These are phyloP conservation scores for Chloroceryle amazona DNA, from an alignment of 2,797 vertebrate species.

Conservation along the genomic window DNA sequence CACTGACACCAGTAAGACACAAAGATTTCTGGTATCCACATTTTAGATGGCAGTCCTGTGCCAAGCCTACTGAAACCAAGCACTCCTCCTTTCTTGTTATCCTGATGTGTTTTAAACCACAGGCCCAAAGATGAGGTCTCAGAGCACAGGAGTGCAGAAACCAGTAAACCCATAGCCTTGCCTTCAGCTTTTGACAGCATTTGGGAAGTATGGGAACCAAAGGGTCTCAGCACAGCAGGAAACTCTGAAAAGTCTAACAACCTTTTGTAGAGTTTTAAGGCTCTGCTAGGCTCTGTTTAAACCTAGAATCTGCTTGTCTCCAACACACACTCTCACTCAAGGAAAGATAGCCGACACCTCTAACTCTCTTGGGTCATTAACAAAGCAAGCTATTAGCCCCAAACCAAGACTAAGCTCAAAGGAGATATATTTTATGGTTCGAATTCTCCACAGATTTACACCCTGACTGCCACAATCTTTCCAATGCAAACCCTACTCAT, in stretches of 20 bases:
- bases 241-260: not conserved
- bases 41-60: not conserved
- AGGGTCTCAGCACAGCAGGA: not conserved
- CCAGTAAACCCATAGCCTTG: not conserved
- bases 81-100: no score
- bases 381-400: not conserved
- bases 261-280: not conserved
- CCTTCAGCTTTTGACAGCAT: not conserved
- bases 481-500: not conserved
- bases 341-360: not conserved
- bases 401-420: not conserved
- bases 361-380: not conserved
- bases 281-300: not conserved
- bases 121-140: not conserved
- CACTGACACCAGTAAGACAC: not conserved
- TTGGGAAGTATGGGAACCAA: not conserved
- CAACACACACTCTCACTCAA: not conserved
- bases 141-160: accelerated
- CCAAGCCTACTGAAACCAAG: not conserved
- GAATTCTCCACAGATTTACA: not conserved
- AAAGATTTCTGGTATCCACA: not conserved
- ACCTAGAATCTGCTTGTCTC: not conserved
- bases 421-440: not conserved
- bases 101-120: not conserved
- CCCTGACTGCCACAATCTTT: not conserved